Base-by-base conservation (phyloP, 2,888 invertebrate genomes). In the Podabrus alpinus region DNA sequence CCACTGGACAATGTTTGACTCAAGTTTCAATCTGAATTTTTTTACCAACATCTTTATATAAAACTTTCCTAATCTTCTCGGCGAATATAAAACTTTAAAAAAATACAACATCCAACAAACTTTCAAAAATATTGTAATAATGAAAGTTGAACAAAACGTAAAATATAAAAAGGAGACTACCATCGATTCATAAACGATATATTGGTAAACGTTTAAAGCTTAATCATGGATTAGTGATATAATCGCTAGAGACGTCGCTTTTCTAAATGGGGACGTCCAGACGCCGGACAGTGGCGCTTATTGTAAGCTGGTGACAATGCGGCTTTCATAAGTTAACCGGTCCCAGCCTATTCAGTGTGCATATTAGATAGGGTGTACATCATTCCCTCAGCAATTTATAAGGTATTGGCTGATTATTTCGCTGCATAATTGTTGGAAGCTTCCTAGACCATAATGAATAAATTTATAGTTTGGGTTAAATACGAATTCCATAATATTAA, bases 21-120 rank as follows among this genome's bases (percentile, higher is more conserved):
- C 83, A 83, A 84, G 83, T 84, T 84, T 84, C 84, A 84, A 84
- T 84, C 84, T 81, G 82, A 82, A 83, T 79, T 83, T 83, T 82
- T 83, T 82, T 79, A 68, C 78, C 61, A 76, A 77, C 78, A 74
- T 77, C 79, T 80, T 79, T 80, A 73, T 62, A 17, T 79, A 75
- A 77, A 80, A 80, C 70, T 80, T 80, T 79, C 74, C 76, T 66
- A 75, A 74, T 75, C 75, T 64, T 64, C 21, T 70, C 64, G 60
- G 72, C 71, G 73, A 76, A 76, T 76, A 76, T 73, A 62, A 64
- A 76, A 76, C 69, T 76, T 73, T 72, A 59, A 69, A 45, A 69
- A 24, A 24, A 71, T 74, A 68, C 19, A 68, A 69, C 72, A 61
- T 75, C 67, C 61, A 25, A 11, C 15, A 45, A 75, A 75, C 72